phyloP scores from a whole-genome alignment of 1,140 invertebrate genomes.

The Eriosoma lanigerum region DNA sequence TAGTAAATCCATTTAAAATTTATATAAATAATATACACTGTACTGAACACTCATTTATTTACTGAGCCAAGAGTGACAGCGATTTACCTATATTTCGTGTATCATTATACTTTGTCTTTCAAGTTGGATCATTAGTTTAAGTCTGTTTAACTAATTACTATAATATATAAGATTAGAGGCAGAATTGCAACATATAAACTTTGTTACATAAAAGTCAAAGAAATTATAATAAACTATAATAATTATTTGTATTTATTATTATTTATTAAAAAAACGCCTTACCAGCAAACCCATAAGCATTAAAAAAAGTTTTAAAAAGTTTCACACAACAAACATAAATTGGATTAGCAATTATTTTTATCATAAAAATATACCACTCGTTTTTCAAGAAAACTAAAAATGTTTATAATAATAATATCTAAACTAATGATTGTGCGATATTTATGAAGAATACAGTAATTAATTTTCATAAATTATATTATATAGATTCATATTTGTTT shows the following conservation, averaged over 20 bases:
- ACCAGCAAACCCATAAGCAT: too few species aligned
- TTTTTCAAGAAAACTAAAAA: too few species aligned
- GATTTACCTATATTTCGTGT: slow-evolving; percentile 31
- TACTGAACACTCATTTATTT: slow-evolving; percentile 1
- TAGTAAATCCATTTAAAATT: slow-evolving; percentile 1
- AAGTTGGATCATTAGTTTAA: slow-evolving; percentile 10
- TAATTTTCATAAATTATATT: too few species aligned
- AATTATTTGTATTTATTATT: not conserved
- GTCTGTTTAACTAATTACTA: slow-evolving; percentile 28
- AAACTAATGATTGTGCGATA: too few species aligned
- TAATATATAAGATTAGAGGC: slow-evolving; percentile 2
- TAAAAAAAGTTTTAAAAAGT: too few species aligned
- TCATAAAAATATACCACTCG: too few species aligned
- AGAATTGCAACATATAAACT: not conserved
- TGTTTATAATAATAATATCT: too few species aligned
- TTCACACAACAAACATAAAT: too few species aligned
- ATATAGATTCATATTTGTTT: too few species aligned
- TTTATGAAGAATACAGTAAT: too few species aligned
- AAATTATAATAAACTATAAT: not conserved
- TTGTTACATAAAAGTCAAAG: not conserved
- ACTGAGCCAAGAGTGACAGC: slow-evolving; percentile 4
- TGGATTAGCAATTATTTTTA: too few species aligned
- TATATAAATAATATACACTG: not conserved
- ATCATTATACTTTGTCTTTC: slow-evolving; percentile 35
- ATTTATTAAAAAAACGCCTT: too few species aligned